Conservation (phyloP, 2,888 invertebrate genomes). For the Volucella inflata region DNA sequence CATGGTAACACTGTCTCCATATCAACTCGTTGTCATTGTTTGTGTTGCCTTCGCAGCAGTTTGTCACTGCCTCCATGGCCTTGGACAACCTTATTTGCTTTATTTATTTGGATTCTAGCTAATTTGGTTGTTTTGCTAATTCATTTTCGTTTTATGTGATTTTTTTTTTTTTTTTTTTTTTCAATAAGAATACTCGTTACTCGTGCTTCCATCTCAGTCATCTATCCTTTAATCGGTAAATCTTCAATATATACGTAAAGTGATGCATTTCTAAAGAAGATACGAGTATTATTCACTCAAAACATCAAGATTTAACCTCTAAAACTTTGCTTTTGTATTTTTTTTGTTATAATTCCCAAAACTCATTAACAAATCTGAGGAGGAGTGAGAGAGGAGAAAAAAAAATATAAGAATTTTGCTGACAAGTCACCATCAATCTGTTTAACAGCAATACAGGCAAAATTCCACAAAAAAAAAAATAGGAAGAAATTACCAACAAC, state of each 20-base stretch:
- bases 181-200: background rate
- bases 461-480: background rate
- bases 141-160: background rate
- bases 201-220: background rate
- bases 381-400: background rate
- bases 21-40: constrained; percentile 21
- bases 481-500: background rate
- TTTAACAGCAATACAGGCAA: background rate
- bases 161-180: constrained; percentile 5
- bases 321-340: background rate
- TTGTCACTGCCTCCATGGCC: constrained; percentile 54
- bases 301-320: constrained; percentile 26
- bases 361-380: constrained; percentile 47
- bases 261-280: constrained; percentile 13
- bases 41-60: constrained; percentile 22
- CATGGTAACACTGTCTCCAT: constrained; percentile 38
- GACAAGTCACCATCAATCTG: constrained; percentile 56
- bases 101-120: constrained; percentile 58
- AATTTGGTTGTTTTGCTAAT: constrained; percentile 51
- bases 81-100: constrained; percentile 66
- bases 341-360: background rate
- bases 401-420: constrained; percentile 35
- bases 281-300: constrained; percentile 3
- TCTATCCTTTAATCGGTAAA: constrained; percentile 9
- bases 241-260: constrained; percentile 39